Conservation (phyloP, 2,888 invertebrate species). For the Nemotelus pantherinus region DNA sequence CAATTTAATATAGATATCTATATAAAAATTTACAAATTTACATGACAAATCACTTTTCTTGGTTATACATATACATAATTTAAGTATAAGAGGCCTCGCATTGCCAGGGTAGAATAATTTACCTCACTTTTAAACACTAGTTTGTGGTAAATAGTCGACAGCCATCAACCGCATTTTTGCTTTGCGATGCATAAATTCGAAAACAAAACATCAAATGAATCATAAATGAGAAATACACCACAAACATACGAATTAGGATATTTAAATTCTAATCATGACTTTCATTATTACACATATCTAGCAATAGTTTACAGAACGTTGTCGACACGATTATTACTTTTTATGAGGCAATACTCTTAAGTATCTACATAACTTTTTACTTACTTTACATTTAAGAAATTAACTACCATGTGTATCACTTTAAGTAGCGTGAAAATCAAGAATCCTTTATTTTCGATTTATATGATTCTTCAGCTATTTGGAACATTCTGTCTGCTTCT, state of each 20-base stretch:
- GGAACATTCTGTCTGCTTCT: conserved; percentile 52
- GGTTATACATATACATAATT: background rate
- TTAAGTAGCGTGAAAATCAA: conserved; percentile 15
- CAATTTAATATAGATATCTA: conserved; percentile 7
- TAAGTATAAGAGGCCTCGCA: conserved; percentile 27
- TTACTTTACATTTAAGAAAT: no score
- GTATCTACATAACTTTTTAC: no score
- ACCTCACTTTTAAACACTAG: background rate
- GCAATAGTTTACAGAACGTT: no score
- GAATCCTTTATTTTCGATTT: conserved; percentile 46
- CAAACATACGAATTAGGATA: no score
- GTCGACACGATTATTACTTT: no score
- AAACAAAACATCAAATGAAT: background rate
- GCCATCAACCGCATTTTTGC: no score
- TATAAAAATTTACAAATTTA: conserved; percentile 13
- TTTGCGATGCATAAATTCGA: background rate
- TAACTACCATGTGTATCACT: background rate
- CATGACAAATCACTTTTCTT: conserved; percentile 9
- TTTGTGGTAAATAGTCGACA: conserved; percentile 6
- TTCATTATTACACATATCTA: no score
- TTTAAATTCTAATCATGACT: no score
- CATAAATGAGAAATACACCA: no score
- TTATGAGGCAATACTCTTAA: no score
- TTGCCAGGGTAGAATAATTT: background rate
- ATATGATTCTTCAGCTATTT: conserved; percentile 50